Percentiles rank a stretch among this genome's conserved stretches.
Evolutionary conservation across 2,888 invertebrate species (phyloP).

Genomic region (Meloe dianella): DNA sequence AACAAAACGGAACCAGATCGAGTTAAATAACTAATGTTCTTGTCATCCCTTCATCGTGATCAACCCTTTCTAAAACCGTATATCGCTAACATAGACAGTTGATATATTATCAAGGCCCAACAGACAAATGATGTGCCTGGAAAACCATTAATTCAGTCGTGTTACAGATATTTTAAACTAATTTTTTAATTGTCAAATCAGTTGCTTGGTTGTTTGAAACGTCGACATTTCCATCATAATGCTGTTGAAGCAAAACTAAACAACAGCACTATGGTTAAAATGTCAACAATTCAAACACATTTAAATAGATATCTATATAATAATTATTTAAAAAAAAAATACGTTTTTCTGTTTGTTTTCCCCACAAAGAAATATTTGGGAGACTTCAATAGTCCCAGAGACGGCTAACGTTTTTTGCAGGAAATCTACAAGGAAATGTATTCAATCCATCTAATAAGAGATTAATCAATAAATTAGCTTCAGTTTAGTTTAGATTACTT

Average conservation of each 20-base stretch:
- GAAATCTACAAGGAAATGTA: not conserved
- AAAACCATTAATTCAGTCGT: conserved; percentile 41
- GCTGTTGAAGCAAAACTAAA: conserved; percentile 56
- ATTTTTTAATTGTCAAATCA: conserved; percentile 18
- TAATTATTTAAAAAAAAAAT: not conserved
- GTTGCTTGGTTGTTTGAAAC: conserved; percentile 52
- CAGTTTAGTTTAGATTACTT: conserved; percentile 3
- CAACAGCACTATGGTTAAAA: conserved; percentile 62
- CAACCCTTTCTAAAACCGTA: conserved; percentile 46
- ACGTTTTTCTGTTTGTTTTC: not conserved
- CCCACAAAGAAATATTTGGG: conserved; percentile 22
- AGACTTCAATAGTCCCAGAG: conserved; percentile 44
- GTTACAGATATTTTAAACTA: conserved; percentile 36
- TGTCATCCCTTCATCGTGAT: conserved; percentile 48
- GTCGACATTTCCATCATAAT: conserved; percentile 60
- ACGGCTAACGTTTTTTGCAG: conserved; percentile 33
- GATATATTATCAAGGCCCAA: conserved; percentile 45
- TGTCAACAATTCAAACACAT: conserved; percentile 59
- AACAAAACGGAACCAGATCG: conserved; percentile 18
- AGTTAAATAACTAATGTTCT: conserved; percentile 43
- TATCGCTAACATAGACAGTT: conserved; percentile 44
- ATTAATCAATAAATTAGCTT: not conserved
- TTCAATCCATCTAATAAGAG: too few species aligned
- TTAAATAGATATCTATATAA: too few species aligned
- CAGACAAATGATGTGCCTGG: conserved; percentile 51